phyloP scores from a whole-genome alignment of 2,113 vertebrate genomes.

The Eolophus roseicapilla region DNA sequence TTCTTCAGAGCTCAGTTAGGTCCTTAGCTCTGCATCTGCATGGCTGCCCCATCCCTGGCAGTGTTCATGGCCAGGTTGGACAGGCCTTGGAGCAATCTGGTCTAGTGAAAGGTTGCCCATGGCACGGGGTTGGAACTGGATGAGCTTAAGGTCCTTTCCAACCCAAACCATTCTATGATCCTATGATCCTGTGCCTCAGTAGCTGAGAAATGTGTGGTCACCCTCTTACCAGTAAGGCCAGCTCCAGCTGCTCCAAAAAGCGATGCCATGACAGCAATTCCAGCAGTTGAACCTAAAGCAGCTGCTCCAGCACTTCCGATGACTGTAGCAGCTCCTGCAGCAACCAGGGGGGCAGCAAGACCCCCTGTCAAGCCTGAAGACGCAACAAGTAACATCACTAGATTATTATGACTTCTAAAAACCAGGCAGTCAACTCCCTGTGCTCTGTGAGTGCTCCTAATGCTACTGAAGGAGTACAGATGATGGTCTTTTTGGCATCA shows the following conservation, averaged over 20 bases:
- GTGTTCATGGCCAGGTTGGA: background rate
- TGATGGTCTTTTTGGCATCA: background rate
- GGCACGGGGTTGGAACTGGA: background rate
- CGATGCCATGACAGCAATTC: constrained; percentile 93
- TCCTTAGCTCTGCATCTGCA: too few species aligned
- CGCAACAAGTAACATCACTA: background rate
- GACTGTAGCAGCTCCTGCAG: constrained; percentile 85
- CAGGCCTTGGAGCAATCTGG: background rate
- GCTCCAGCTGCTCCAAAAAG: constrained; percentile 95
- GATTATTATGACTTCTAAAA: background rate
- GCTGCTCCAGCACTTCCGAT: constrained; percentile 93
- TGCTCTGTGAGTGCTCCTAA: background rate
- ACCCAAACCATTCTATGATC: background rate
- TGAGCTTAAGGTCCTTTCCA: background rate
- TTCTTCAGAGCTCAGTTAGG: too few species aligned
- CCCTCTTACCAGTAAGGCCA: constrained; percentile 85
- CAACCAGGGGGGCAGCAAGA: constrained; percentile 91
- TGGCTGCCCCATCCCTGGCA: background rate
- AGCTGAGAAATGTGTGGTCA: background rate
- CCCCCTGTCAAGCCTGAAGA: constrained; percentile 91
- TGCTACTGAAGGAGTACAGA: background rate
- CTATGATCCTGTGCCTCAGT: background rate
- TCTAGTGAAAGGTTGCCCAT: background rate
- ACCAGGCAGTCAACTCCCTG: background rate
- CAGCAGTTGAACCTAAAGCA: constrained; percentile 86